Evolutionary conservation across 2,888 invertebrate species (phyloP), one percentile per base, ranked within the genome.

Genomic region (Pristionchus entomophagus): DNA sequence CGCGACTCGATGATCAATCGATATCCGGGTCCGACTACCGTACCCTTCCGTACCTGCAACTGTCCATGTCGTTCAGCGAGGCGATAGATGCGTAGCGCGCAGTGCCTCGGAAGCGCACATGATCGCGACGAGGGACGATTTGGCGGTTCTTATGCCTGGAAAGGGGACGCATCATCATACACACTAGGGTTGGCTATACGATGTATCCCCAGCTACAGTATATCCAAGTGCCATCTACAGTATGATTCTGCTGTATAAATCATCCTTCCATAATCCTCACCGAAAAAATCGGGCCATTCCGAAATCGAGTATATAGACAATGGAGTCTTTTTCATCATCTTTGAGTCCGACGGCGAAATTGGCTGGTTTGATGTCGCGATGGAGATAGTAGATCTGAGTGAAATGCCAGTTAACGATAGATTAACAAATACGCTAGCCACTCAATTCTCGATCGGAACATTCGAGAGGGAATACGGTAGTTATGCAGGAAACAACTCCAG

Each of bases 301-400:
- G 19, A 77, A 77, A 29, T 77, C 77, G 49, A 77, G 77, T 35
- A 77, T 26, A 19, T 49, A 77, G 41, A 77, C 45, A 26, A 49
- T 77, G 5, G 29, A 35, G 26, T 77, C 49, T 22, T 14, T n/a
- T 17, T 45, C 77, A n/a, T 41, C 8, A 17, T 69, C 65, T 19
- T 69, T 69, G 6, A n/a, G n/a, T 2, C 77, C 77, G 29, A 77
- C 35, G 12, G 77, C 41, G 77, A 77, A 77, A 45, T 77, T 77
- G 3, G 45, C 19, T 17, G 77, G 77, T 49, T 77, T 77, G 45
- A 77, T 49, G 49, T 77, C 77, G 17, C 77, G 77, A 77, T 77
- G 77, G 10, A 77, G 77, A 10, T 19, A 35, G 0, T 19, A n/a
- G n/a, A 77, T 45, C 77, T 77, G 45, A 41, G 38, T 62, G 35